phyloP scores from a whole-genome alignment of 2,113 vertebrate species.

The Rattus rattus region DNA sequence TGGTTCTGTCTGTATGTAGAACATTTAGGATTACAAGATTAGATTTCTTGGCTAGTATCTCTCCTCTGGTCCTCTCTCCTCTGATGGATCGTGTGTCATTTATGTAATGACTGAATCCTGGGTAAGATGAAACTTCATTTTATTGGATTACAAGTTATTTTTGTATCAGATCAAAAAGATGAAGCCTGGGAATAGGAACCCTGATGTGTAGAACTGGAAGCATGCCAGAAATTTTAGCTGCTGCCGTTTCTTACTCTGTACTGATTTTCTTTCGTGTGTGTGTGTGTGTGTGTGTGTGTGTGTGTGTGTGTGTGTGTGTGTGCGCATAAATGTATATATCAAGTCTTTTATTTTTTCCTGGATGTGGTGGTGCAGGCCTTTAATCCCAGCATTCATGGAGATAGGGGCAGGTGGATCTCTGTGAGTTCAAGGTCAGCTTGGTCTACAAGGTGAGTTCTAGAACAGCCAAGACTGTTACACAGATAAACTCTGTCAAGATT shows the following conservation, averaged over 20 bases:
- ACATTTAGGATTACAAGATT: not conserved
- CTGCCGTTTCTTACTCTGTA: not conserved
- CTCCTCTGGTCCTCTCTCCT: not conserved
- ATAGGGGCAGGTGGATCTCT: not conserved
- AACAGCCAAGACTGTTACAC: not conserved
- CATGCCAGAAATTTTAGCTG: not conserved
- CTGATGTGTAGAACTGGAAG: not conserved
- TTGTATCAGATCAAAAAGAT: constrained; percentile 16
- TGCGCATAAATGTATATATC: not conserved
- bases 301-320: not conserved
- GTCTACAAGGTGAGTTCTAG: not conserved
- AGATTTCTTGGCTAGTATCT: not conserved
- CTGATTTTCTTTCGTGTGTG: not conserved
- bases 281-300: not conserved
- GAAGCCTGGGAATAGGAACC: not conserved
- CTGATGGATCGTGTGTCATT: constrained; percentile 19
- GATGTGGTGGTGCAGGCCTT: not conserved
- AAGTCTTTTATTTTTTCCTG: not conserved
- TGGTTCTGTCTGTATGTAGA: not conserved
- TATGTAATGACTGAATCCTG: constrained; percentile 48
- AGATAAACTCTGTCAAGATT: not conserved
- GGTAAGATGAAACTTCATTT: constrained; percentile 61
- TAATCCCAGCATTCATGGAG: not conserved
- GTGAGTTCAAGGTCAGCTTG: not conserved
- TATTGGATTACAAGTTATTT: constrained; percentile 51